Evolutionary conservation across 2,888 invertebrate species (phyloP), one percentile per base, ranked within the genome.

Genomic region (Cheilosia vulpina): DNA sequence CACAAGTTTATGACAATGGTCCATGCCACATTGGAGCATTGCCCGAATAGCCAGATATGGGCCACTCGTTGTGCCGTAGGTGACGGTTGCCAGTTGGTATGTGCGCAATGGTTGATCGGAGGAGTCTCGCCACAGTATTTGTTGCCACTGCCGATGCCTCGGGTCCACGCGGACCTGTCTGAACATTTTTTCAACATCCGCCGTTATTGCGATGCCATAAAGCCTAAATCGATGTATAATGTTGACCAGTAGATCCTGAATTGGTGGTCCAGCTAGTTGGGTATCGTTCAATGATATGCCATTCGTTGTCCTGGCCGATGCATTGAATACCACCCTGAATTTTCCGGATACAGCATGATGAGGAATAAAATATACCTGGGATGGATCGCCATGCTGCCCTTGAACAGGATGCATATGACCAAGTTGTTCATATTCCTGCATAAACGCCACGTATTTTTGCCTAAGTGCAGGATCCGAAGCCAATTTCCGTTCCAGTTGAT

Each of bases 291-390:
- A 24, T 43, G 66, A 41, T 11, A 53, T n/a, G 17, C 66, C 68
- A 24, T 41, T 41, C 1, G 50, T 24, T 68, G 53, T 53, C 27
- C 17, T 68, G 6, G 52, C 73, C 2, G 72, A 72, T 19, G 62
- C 62, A 21, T 72, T 72, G 52, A 85, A 81, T 5, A 87, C 85
- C 0, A 87, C 79, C 2, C 76, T 41, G n/a, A 80, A 78, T 53
- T 87, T 81, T 0, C 43, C 24, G 15, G 63, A 72, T 2, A 80
- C 87, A 5, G 78, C 79, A 31, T 80, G 80, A 53, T 85, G 76
- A 17, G 79, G 66, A 15, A 85, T 78, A 43, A 60, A 76, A 41
- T 66, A 75, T 27, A 11, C 62, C n/a, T 62, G 45, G 0, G 47
- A 63, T 57, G 57, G 57, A 34, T 57, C 17, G 38, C 57, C 34